These are phyloP conservation scores for Esperia sulphurella DNA, from an alignment of 2,888 invertebrate species.

Conservation along the genomic window DNA sequence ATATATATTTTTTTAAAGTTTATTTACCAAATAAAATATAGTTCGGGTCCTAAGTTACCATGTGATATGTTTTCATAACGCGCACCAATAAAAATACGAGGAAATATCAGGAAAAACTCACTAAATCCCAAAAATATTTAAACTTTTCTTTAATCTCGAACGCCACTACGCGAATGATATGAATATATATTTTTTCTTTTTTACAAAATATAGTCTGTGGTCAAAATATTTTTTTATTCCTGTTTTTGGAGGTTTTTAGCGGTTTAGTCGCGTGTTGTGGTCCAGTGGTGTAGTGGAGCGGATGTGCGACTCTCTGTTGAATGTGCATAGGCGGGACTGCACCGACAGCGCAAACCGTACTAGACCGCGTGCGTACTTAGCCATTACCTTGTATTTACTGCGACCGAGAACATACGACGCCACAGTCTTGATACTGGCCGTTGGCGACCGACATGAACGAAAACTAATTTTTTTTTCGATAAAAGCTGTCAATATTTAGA, in stretches of 20 bases:
- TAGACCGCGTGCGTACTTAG: conserved; percentile 78
- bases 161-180: conserved; percentile 62
- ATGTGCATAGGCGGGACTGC: conserved; percentile 80
- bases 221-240: conserved; percentile 52
- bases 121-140: conserved; percentile 58
- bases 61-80: conserved; percentile 73
- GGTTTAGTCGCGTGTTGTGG: conserved; percentile 73
- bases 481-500: too few species aligned
- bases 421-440: conserved; percentile 54
- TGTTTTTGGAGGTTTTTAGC: conserved; percentile 65
- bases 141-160: conserved; percentile 20
- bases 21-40: conserved; percentile 52
- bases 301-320: conserved; percentile 72
- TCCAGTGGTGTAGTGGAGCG: conserved; percentile 59
- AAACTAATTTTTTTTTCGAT: too few species aligned
- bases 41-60: conserved; percentile 75
- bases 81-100: conserved; percentile 40
- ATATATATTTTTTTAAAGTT: conserved; percentile 50
- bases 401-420: conserved; percentile 45
- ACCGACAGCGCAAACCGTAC: conserved; percentile 76
- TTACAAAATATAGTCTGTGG: conserved; percentile 67
- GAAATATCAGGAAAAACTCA: conserved; percentile 51
- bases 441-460: conserved; percentile 2
- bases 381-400: conserved; percentile 80
- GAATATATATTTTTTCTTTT: conserved; percentile 54